Evolutionary conservation across 1,140 invertebrate species (phyloP).

Genomic region (Eumeta japonica): DNA sequence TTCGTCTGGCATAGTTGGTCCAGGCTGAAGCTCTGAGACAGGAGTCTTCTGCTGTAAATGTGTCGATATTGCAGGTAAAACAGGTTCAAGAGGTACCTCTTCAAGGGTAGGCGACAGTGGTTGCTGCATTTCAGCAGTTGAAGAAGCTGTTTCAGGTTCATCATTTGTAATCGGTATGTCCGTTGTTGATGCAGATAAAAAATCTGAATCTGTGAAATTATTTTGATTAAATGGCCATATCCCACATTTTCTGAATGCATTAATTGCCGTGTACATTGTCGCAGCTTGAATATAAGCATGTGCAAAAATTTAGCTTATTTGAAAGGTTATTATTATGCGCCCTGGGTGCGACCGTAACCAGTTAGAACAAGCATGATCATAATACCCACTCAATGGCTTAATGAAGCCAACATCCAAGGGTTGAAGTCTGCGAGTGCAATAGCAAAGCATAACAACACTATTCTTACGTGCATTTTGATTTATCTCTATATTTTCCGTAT

Average conservation of each 20-base stretch:
- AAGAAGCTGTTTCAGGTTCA: conserved; percentile 10
- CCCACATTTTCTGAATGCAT: conserved; percentile 34
- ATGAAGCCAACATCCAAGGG: conserved; percentile 41
- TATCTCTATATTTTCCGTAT: conserved; percentile 17
- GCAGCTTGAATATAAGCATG: conserved; percentile 29
- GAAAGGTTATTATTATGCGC: conserved; percentile 18
- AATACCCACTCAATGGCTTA: conserved; percentile 31
- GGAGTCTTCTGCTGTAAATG: conserved; percentile 5
- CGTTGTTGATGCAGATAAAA: conserved; percentile 23
- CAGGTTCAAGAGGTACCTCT: conserved; percentile 4
- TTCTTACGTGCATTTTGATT: conserved; percentile 19
- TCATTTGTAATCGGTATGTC: conserved; percentile 11
- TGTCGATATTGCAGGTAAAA: conserved; percentile 7
- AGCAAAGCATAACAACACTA: conserved; percentile 20
- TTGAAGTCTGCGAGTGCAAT: conserved; percentile 40
- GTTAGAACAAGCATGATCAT: conserved; percentile 15
- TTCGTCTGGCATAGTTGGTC: conserved; percentile 7
- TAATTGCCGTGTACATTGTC: conserved; percentile 32
- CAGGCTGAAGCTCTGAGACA: conserved; percentile 11
- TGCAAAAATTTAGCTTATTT: conserved; percentile 29
- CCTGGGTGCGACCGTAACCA: conserved; percentile 20
- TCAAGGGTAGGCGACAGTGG: conserved; percentile 2
- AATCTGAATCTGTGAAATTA: conserved; percentile 34
- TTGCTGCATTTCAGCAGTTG: conserved; percentile 8
- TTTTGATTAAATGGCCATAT: conserved; percentile 33